These are phyloP conservation scores for Eubucco bourcierii DNA, from an alignment of 2,113 vertebrate species.

Conservation along the genomic window DNA sequence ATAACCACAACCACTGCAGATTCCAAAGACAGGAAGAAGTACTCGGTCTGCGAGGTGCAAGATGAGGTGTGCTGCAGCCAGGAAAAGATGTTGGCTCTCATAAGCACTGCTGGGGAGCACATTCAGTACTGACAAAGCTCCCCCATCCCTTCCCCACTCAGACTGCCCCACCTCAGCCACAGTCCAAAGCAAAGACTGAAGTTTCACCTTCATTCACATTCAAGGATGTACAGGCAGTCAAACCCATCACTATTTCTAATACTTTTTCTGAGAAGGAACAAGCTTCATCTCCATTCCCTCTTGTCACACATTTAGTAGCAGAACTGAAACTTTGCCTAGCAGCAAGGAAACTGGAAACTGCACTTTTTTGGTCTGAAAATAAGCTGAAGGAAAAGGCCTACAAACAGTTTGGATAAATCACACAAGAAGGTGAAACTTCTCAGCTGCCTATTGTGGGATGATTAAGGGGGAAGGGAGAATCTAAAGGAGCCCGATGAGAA, in stretches of 20 bases:
- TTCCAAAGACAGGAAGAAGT: not conserved
- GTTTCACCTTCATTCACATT: not conserved
- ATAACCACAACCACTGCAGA: not conserved
- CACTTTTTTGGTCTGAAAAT: not conserved
- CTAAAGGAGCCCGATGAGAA: slow-evolving; percentile 17
- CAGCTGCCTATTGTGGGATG: slow-evolving; percentile 14
- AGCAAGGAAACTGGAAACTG: too few relatives aligned
- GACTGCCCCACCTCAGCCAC: not conserved
- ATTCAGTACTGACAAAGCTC: not conserved
- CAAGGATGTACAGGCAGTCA: not conserved
- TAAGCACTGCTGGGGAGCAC: not conserved
- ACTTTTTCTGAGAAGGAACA: not conserved
- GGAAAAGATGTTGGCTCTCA: not conserved
- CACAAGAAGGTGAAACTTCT: slow-evolving; percentile 9
- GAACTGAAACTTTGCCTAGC: not conserved
- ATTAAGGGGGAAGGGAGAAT: slow-evolving; percentile 27
- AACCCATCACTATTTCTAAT: not conserved
- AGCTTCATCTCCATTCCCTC: not conserved
- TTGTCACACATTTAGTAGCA: not conserved
- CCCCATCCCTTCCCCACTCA: not conserved
- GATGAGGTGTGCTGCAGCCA: not conserved
- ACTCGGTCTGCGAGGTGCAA: not conserved
- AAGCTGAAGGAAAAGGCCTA: not conserved
- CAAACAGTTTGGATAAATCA: not conserved
- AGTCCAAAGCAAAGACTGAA: not conserved